These are phyloP conservation scores for Eupithecia exiguata DNA, from an alignment of 2,888 invertebrate species.

Conservation along the genomic window DNA sequence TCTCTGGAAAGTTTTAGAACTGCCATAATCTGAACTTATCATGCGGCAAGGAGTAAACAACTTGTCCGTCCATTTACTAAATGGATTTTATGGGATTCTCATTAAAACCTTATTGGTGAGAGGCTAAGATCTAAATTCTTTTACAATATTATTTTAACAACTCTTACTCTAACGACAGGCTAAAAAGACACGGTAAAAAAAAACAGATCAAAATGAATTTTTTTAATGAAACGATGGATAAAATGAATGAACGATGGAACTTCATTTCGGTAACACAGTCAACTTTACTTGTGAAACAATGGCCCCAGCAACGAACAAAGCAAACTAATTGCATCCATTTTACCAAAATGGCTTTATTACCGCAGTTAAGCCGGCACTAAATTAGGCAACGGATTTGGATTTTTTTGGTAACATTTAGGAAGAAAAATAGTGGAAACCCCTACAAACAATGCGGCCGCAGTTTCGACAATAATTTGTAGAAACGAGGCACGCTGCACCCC, in stretches of 20 bases:
- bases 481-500: slow-evolving; percentile 49
- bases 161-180: no score
- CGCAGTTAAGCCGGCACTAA: slow-evolving; percentile 45
- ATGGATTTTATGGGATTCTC: slow-evolving; percentile 11
- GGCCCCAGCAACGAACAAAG: slow-evolving; percentile 9
- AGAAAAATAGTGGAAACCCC: slow-evolving; percentile 54
- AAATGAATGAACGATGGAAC: no score
- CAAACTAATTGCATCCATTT: slow-evolving; percentile 35
- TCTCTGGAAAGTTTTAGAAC: slow-evolving; percentile 26
- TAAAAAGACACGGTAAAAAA: no score
- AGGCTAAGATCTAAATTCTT: background rate
- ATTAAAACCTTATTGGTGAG: background rate
- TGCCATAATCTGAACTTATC: slow-evolving; percentile 28
- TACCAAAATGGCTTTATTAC: slow-evolving; percentile 37
- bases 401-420: slow-evolving; percentile 51
- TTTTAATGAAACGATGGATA: background rate
- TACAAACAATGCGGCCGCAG: slow-evolving; percentile 53
- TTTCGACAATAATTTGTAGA: slow-evolving; percentile 59
- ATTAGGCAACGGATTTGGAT: slow-evolving; percentile 47
- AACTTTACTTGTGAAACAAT: slow-evolving; percentile 6
- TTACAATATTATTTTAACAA: background rate
- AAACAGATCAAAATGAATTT: background rate
- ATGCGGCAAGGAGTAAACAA: slow-evolving; percentile 26
- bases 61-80: slow-evolving; percentile 18
- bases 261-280: background rate